Evolutionary conservation across 2,113 vertebrate species (phyloP).

Genomic region (Nerophis lumbriciformis): DNA sequence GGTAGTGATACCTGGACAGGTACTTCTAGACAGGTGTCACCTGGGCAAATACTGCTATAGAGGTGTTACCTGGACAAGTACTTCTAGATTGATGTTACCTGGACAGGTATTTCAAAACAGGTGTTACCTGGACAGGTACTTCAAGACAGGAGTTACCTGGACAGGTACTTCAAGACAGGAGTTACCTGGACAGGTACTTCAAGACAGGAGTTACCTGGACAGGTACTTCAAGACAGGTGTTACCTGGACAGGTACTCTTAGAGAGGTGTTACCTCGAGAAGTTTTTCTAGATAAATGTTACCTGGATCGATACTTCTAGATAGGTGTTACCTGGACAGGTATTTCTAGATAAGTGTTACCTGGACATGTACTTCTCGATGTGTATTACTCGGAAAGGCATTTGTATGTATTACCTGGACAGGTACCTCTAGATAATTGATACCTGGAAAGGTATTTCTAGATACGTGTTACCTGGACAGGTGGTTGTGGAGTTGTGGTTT

Average conservation of each 20-base stretch:
- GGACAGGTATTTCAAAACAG: not conserved
- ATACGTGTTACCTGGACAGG: no score
- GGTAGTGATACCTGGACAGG: conserved; percentile 57
- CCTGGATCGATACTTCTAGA: conserved; percentile 82
- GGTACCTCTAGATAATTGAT: conserved; percentile 61
- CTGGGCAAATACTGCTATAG: conserved; percentile 68
- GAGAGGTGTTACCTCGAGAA: conserved; percentile 32
- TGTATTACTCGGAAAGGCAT: not conserved
- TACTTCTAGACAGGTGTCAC: conserved; percentile 48
- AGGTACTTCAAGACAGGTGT: conserved; percentile 68
- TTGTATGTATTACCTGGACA: conserved; percentile 72
- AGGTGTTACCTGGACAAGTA: conserved; percentile 77
- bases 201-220: conserved; percentile 79
- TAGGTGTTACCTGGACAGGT: conserved; percentile 55
- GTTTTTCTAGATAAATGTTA: conserved; percentile 75
- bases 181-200: conserved; percentile 76
- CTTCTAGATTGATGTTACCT: conserved; percentile 70
- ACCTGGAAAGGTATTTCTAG: no score
- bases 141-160: conserved; percentile 4
- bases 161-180: conserved; percentile 69
- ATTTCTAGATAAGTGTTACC: conserved; percentile 76
- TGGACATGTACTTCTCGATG: not conserved
- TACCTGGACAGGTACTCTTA: conserved; percentile 78
- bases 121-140: not conserved
- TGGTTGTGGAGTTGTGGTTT: no score